A percentile compares a stretch with the other conserved stretches of the same genome.
These are phyloP conservation scores for Melinaea marsaeus DNA, from an alignment of 2,888 invertebrate genomes.

Conservation along the genomic window DNA sequence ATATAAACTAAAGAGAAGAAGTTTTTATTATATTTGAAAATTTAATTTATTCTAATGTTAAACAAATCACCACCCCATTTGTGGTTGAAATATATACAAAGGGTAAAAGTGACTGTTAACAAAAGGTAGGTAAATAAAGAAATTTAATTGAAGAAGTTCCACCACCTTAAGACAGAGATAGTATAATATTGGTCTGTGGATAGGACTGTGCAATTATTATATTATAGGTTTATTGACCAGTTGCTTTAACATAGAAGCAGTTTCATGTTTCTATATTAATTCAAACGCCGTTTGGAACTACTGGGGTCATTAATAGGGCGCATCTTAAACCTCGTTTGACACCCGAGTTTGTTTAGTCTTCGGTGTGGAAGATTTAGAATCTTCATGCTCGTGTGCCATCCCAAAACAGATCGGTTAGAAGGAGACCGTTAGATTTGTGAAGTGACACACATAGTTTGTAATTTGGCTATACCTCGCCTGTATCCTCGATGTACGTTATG, in stretches of 20 bases:
- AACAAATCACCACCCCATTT: conserved; percentile 30
- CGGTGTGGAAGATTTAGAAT: conserved; percentile 54
- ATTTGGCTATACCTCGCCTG: conserved; percentile 88
- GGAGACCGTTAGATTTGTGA: conserved; percentile 76
- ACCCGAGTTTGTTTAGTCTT: conserved; percentile 59
- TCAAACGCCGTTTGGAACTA: conserved; percentile 30
- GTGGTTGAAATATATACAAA: conserved; percentile 50
- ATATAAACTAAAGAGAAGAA: conserved; percentile 9
- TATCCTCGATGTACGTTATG: conserved; percentile 95
- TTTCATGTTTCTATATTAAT: conserved; percentile 20
- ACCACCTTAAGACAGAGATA: conserved; percentile 71
- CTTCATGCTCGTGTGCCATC: conserved; percentile 73
- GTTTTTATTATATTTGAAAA: conserved; percentile 14
- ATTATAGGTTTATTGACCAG: conserved; percentile 22
- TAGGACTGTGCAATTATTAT: conserved; percentile 43
- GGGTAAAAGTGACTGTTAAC: conserved; percentile 60
- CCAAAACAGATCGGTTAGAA: conserved; percentile 75
- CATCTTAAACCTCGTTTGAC: conserved; percentile 56
- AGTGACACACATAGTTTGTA: conserved; percentile 67
- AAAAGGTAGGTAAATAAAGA: conserved; percentile 32
- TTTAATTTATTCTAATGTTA: conserved; percentile 26
- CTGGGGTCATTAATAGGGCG: conserved; percentile 54
- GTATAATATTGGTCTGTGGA: conserved; percentile 36
- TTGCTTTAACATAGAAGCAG: conserved; percentile 25
- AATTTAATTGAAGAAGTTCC: conserved; percentile 68